Percentiles rank a stretch among this genome's conserved stretches.
These are phyloP conservation scores for Protosalanx chinensis DNA, from an alignment of 2,797 vertebrate species.

Conservation along the genomic window DNA sequence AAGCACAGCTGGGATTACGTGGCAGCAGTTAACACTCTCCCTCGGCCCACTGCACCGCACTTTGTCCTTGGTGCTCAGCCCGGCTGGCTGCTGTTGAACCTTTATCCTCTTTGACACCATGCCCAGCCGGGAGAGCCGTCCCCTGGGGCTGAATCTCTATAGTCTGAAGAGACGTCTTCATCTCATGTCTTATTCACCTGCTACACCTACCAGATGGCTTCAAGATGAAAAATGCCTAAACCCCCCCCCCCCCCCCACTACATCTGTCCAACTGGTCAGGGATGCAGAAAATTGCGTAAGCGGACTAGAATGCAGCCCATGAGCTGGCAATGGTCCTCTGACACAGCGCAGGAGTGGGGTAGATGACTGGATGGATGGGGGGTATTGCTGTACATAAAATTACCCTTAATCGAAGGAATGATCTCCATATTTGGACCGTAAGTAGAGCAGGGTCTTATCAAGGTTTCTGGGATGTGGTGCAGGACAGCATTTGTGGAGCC, in stretches of 20 bases:
- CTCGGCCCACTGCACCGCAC: conserved; percentile 45
- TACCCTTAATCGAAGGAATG: background rate
- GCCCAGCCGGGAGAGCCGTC: conserved; percentile 43
- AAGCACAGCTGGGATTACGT: conserved; percentile 33
- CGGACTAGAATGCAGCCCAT: conserved; percentile 11
- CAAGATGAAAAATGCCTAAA: background rate
- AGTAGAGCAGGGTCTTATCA: conserved; percentile 34
- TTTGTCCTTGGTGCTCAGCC: conserved; percentile 53
- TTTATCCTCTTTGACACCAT: conserved; percentile 51
- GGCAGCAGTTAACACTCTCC: conserved; percentile 31
- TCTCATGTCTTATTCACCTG: no score
- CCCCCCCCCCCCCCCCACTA: background rate
- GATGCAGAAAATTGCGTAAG: background rate
- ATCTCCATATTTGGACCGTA: conserved; percentile 35
- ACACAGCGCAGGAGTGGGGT: conserved; percentile 12
- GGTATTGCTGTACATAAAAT: background rate
- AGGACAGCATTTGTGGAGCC: background rate
- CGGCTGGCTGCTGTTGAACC: conserved; percentile 37
- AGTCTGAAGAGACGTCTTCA: background rate
- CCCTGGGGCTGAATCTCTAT: conserved; percentile 34
- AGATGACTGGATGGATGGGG: background rate
- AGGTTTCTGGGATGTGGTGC: conserved; percentile 4
- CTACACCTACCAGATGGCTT: no score
- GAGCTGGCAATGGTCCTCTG: conserved; percentile 5
- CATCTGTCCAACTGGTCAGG: background rate